Evolutionary conservation across 2,797 vertebrate genomes (phyloP).

Genomic region (Falco naumanni): DNA sequence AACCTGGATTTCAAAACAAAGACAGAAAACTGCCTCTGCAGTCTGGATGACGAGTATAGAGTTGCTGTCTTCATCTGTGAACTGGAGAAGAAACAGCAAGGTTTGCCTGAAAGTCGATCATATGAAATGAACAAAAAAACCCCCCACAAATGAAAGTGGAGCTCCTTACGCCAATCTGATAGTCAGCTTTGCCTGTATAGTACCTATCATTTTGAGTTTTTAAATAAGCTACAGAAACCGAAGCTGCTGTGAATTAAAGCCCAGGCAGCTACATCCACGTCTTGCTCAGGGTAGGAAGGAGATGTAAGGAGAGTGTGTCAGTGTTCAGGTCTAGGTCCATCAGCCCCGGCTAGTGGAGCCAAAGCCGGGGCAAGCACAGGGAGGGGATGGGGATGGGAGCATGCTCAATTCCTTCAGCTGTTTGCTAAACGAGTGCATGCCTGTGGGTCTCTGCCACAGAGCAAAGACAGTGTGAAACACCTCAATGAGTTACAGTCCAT

Average conservation of each 20-base stretch:
- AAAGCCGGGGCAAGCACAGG: neutral
- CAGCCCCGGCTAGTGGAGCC: neutral
- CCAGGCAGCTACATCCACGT: neutral
- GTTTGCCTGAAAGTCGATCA: neutral
- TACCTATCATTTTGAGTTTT: neutral
- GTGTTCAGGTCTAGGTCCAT: neutral
- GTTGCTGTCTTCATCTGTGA: neutral
- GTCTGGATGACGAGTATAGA: neutral
- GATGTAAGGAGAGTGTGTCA: neutral
- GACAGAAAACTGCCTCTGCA: neutral
- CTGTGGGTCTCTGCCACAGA: neutral
- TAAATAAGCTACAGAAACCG: neutral
- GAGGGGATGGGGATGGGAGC: neutral
- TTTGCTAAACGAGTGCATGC: neutral
- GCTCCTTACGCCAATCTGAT: accelerated
- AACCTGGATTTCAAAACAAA: neutral
- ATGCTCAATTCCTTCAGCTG: neutral
- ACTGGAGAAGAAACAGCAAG: neutral
- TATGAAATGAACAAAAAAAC: neutral
- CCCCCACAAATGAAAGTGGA: neutral
- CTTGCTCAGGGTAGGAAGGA: neutral
- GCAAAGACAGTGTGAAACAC: neutral
- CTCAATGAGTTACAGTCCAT: neutral
- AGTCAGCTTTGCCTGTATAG: neutral
- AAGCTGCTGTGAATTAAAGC: neutral